phyloP scores from a whole-genome alignment of 2,113 vertebrate genomes.

The Brachyistius frenatus region DNA sequence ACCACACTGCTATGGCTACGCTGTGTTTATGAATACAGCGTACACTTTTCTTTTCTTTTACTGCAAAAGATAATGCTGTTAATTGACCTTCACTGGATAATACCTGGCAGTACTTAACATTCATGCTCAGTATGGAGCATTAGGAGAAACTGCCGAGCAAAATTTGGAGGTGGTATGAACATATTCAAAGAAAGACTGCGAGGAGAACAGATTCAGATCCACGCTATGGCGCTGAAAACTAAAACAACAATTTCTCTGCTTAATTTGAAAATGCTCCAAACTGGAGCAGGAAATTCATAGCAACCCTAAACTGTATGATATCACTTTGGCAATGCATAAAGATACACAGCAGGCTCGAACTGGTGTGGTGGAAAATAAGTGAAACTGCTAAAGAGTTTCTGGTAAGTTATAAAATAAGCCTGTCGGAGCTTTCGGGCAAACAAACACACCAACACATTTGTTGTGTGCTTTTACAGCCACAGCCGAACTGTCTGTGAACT shows the following conservation, averaged over 20 bases:
- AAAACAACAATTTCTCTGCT: conserved; percentile 1
- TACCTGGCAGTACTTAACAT: background rate
- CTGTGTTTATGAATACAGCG: conserved; percentile 13
- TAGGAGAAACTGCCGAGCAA: conserved; percentile 12
- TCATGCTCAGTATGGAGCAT: conserved; percentile 8
- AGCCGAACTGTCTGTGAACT: background rate
- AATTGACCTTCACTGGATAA: conserved; percentile 28
- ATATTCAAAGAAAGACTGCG: conserved; percentile 14
- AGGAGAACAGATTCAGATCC: conserved; percentile 1
- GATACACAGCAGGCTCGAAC: background rate
- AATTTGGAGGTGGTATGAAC: background rate
- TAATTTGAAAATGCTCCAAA: conserved; percentile 12
- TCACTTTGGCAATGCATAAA: background rate
- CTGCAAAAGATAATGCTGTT: background rate
- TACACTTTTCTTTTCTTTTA: background rate
- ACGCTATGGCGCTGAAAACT: background rate
- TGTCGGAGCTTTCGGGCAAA: conserved; percentile 18
- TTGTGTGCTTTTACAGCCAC: background rate
- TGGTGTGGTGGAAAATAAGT: background rate
- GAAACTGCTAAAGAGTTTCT: background rate
- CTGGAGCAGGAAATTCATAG: background rate
- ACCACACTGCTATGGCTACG: background rate
- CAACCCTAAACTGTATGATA: background rate
- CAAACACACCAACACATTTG: background rate
- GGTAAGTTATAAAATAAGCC: background rate